Evolutionary conservation across 2,888 invertebrate genomes (phyloP), one percentile per base, ranked within the genome.

Genomic region (Leptopilina syphax): DNA sequence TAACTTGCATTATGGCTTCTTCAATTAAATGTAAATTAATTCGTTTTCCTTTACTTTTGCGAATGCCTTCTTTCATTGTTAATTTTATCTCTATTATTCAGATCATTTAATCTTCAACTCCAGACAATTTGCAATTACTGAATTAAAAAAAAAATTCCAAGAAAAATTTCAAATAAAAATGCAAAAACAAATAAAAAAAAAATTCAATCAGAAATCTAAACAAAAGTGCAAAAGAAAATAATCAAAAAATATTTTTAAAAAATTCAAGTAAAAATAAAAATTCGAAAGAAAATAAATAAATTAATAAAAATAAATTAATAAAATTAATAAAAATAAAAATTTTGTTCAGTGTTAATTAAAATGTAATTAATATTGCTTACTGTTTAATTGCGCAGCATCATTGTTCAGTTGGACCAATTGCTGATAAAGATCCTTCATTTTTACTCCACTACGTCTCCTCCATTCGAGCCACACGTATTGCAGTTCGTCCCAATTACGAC

Each of bases 391-490:
- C 0, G 97, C 96, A 6, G 96, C 96, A 82, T 97, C 96, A 86
- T 97, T 97, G 80, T 96, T 96, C 70, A 97, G 90, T 77, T 95
- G 95, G 0, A 96, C 95, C 80, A 97, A 92, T 91, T 97, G 96
- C 82, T 96, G 96, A 86, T 95, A 97, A 54, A 96, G 92, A 84
- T 97, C 96, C 82, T 96, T 93, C 90, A 97, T 94, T 86, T 96
- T 94, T 79, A 95, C 94, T 0, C 96, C 97, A 83, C 96, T 95
- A 85, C 98, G 94, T 82, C 90, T 85, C 86, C 98, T 94, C 96
- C 98, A 98, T 90, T 97, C 97, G 0, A 96, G 95, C 98, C 98
- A 98, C 0, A 95, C 95, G 88, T 96, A 96, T 86, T 96, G 95
- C 80, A 98, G 92, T 90, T 98, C 97, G 82, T 98, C 96, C 96